Base-by-base conservation (phyloP, 2,113 vertebrate species). In the Phoxinus phoxinus region DNA sequence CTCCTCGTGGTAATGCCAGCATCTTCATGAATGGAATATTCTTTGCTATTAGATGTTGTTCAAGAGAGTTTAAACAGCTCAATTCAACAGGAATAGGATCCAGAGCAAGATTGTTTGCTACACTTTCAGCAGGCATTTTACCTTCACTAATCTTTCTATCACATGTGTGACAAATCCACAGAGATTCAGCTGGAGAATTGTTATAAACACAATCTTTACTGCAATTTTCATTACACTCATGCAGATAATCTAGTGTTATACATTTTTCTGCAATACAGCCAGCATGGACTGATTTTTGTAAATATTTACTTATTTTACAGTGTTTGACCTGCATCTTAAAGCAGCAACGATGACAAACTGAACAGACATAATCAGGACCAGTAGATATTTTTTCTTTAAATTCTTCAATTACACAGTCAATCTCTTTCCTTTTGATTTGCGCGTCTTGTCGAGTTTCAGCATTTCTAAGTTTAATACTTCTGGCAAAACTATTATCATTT, bases 1-100 rank as follows among this genome's bases (percentile, higher is more conserved):
- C 35, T 6, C 86, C 84, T 72, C 84, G 80, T 0, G 86, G 86
- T 21, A 89, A 81, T 0, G 69, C 58, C 0, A 77, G 11, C 44
- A 86, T 77, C 3, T 63, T 84, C 81, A 89, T 88, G 2, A 89
- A 86, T 0, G 86, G 84, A 5, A 89, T 89, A 19, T 87, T 27
- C 9, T 63, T n/a, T 1, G 51, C 81, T 17, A 86, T 84, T 3
- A 87, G 56, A 84, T 89, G 81, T 13, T 84, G n/a, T 10, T 89
- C 84, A 19, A 89, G 41, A 12, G 23, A 46, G 63, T 87, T 87
- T 46, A 87, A 74, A n/a, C 4, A 35, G 2, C 15, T 9, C 53
- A 87, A 11, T 71, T 88, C 77, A 30, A 19, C 1, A 23, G 83
- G 78, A 65, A 87, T 61, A 30, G 83, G 58, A 21, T 75, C 83